Base-by-base conservation (phyloP, 92 coral and sea anemone species). In the Montipora capitata region DNA sequence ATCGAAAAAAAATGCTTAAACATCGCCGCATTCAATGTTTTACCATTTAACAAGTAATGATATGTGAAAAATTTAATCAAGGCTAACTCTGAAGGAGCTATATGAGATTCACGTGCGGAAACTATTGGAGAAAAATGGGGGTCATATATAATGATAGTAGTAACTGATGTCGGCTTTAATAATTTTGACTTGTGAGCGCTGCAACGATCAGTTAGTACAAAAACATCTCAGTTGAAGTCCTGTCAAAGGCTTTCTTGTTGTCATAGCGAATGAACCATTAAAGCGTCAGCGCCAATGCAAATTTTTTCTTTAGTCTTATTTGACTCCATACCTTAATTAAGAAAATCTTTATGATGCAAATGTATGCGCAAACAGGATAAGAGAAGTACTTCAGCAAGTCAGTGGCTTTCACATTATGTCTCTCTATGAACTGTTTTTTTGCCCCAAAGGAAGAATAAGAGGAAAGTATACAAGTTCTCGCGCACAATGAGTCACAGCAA, bases 281-380 rank as follows among this genome's bases (percentile, higher is more conserved):
- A 7, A 38, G 39, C 8, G 38, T 41, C 38, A 49, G n/a, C 16
- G 57, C 51, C 40, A 40, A 80, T 80, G 62, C 76, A 68, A 59
- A 68, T 80, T 80, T 54, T 15, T 13, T 3, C 10, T 27, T 42
- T 18, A 13, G 4, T 17, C 39, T 68, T 81, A 44, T 81, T 81
- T 81, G 76, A 68, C 74, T 79, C 65, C 17, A 3, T 7, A 44
- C 35, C 16, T 49, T 68, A 1, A 54, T 49, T 68, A 1, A 54
- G 17, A 10, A 15, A 13, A 20, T 63, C 42, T 49, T 81, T 81
- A 39, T 81, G 2, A 81, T 81, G 85, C 85, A 48, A 81, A 81
- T 69, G 73, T 15, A 41, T 0, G 15, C 52, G 52, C 76, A 51
- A 54, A 51, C 17, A 68, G 51, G 38, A 27, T 44, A 13, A 51